Conservation (phyloP, 2,888 invertebrate species). For the Pinctada fucata region DNA sequence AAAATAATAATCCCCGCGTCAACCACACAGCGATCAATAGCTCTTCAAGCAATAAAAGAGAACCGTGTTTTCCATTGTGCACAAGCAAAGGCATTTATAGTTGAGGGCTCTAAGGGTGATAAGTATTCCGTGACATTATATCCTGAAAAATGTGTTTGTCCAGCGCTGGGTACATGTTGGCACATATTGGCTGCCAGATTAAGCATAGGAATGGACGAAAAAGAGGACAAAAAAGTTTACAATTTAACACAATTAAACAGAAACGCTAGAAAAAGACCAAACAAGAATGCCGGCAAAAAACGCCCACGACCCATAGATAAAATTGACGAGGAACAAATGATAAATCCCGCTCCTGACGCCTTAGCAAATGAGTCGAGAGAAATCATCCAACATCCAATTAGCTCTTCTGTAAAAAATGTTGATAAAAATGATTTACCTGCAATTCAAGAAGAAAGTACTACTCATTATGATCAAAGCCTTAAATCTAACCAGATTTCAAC, state of each 20-base stretch:
- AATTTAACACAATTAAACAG: constrained; percentile 28
- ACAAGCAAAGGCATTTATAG: constrained; percentile 30
- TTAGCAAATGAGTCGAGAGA: background rate
- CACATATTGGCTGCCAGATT: constrained; percentile 32
- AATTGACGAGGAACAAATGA: background rate
- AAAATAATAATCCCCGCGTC: background rate
- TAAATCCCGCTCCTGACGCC: background rate
- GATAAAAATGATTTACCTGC: background rate
- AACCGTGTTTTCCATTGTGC: constrained; percentile 27
- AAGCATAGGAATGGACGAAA: constrained; percentile 21
- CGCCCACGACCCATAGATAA: constrained; percentile 2
- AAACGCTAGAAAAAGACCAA: constrained; percentile 22
- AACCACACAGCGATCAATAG: constrained; percentile 16
- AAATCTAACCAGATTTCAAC: too few relatives aligned
- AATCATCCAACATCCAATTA: too few relatives aligned
- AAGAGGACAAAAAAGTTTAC: constrained; percentile 6
- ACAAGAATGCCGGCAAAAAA: constrained; percentile 25
- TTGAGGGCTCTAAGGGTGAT: constrained; percentile 29
- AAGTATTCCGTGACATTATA: constrained; percentile 29
- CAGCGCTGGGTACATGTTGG: constrained; percentile 33
- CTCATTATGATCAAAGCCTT: too few relatives aligned
- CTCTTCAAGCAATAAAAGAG: constrained; percentile 12
- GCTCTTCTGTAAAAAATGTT: background rate
- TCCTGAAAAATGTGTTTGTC: constrained; percentile 30
- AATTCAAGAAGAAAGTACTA: too few relatives aligned